These are phyloP conservation scores for Lindbergichthys nudifrons DNA, from an alignment of 2,797 vertebrate species.

Conservation along the genomic window DNA sequence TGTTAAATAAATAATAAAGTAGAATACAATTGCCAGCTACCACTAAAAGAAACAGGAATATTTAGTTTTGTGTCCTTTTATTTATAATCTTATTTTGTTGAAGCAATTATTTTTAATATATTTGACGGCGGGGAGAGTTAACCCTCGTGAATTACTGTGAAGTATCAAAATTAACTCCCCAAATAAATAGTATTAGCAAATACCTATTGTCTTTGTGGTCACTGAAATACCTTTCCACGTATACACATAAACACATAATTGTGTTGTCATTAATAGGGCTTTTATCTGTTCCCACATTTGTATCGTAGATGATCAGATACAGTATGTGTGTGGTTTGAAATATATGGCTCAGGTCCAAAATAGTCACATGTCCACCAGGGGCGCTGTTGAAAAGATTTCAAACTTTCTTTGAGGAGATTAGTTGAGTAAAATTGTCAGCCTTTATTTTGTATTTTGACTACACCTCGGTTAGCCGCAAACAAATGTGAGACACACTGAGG, in stretches of 20 bases:
- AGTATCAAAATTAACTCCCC: background rate
- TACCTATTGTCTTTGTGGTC: background rate
- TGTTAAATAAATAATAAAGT: background rate
- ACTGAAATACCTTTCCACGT: background rate
- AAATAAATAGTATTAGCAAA: background rate
- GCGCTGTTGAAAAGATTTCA: constrained; percentile 49
- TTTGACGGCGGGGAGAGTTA: background rate
- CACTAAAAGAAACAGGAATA: background rate
- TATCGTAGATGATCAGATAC: background rate
- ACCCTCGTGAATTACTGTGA: background rate
- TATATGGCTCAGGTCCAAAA: constrained; percentile 1
- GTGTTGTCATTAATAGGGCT: background rate
- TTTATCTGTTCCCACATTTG: background rate
- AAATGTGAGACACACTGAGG: constrained; percentile 21
- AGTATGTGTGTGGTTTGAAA: background rate
- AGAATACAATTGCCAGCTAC: background rate
- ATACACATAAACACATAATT: background rate
- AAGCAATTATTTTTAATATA: background rate
- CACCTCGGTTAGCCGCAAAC: constrained; percentile 7
- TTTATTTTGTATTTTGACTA: background rate
- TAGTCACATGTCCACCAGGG: constrained; percentile 8
- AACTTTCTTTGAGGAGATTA: background rate
- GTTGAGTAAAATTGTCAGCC: constrained; percentile 12
- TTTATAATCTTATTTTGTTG: background rate
- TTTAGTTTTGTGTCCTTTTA: background rate